Evolutionary conservation across 2,113 vertebrate genomes (phyloP), one percentile per base, ranked within the genome.

Genomic region (Ramphastos sulfuratus): DNA sequence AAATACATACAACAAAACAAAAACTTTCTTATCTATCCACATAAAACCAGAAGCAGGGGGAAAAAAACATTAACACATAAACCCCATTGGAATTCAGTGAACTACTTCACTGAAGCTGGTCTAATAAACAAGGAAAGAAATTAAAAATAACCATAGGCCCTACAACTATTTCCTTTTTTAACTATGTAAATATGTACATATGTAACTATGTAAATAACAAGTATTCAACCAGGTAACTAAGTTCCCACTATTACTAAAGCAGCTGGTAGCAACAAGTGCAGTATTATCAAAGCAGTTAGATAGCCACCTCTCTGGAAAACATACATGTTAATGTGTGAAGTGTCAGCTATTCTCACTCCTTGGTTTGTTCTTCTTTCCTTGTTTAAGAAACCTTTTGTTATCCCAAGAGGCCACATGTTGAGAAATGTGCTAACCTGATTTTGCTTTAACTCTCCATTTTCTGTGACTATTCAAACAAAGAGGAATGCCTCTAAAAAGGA

Each of bases 381-480:
- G 6, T 6, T 28, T 64, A 52, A 8, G 30, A 82, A 88, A 75
- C 39, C 8, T 58, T 71, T 69, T 44, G 17, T 39, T 9, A 72
- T 1, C 5, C 4, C 33, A 65, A 86, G 12, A 73, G 9, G 10
- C 3, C 7, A 12, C 0, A 0, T 37, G 8, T 7, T 25, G 15
- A 75, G 17, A 70, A 87, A 87, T 82, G 50, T 9, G 63, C 4
- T 64, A 81, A 70, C 35, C 1, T 6, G 23, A 1, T 35, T 76
- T 82, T 39, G 4, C 19, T 70, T 72, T 82, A 12, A 8, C 9
- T 79, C 4, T 46, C 19, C 14, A 5, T 52, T 92, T 72, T 70
- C 24, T 79, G 27, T 66, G n/a, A 70, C 24, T 89, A 35, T 28
- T 82, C 30, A 42, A 71, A 77, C 3, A 64, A 59, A 69, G 24